Percentiles rank a stretch among this genome's conserved stretches.
Conservation (phyloP, 1,140 invertebrate species). For the Aphelinus certus region DNA sequence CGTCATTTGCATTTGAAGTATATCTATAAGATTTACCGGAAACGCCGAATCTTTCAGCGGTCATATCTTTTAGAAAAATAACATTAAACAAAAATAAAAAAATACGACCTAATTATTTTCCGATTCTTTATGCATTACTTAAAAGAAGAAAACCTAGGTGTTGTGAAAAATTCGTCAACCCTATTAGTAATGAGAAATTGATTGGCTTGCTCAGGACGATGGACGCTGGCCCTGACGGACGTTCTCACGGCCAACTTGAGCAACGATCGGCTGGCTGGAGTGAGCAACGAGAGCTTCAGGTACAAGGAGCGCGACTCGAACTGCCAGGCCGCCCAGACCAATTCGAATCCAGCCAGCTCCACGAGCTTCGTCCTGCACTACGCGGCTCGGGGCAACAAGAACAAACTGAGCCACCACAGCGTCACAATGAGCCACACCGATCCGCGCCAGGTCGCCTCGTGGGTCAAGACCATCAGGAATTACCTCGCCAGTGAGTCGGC, state of each 20-base stretch:
- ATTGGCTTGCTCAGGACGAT: constrained; percentile 58
- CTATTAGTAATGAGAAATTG: too few relatives aligned
- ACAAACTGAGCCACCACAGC: constrained; percentile 70
- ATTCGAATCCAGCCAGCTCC: constrained; percentile 52
- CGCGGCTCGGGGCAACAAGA: constrained; percentile 68
- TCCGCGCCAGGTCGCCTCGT: constrained; percentile 70
- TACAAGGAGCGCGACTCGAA: constrained; percentile 42
- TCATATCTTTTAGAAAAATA: too few relatives aligned
- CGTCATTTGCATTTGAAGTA: too few relatives aligned
- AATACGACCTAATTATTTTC: too few relatives aligned
- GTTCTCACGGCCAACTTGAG: constrained; percentile 67
- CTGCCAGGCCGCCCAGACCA: constrained; percentile 42
- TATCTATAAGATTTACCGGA: too few relatives aligned
- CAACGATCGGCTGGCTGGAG: constrained; percentile 45
- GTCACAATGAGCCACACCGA: constrained; percentile 72
- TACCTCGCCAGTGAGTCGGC: constrained; percentile 62
- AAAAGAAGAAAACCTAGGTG: too few relatives aligned
- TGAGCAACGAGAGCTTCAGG: constrained; percentile 35
- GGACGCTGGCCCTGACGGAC: constrained; percentile 66
- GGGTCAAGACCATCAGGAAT: constrained; percentile 71
- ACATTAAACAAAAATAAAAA: too few relatives aligned
- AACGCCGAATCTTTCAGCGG: too few relatives aligned
- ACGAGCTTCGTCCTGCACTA: constrained; percentile 73
- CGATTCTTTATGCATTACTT: too few relatives aligned
- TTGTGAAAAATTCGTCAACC: too few relatives aligned